Percentiles rank a stretch among this genome's conserved stretches.
These are phyloP conservation scores for Trachelipus rathkii DNA, from an alignment of 1,140 invertebrate species.

Conservation along the genomic window DNA sequence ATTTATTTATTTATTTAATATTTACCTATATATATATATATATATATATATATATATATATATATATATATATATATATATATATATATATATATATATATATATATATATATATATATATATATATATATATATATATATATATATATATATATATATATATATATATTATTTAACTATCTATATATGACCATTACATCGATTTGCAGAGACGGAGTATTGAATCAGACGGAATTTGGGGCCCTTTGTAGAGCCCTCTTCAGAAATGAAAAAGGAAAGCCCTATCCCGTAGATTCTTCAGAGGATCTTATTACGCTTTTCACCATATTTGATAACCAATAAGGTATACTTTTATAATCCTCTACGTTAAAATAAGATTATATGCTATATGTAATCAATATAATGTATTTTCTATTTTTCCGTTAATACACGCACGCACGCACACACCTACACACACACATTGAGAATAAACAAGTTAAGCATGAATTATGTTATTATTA, in stretches of 20 bases:
- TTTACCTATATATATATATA: too few relatives aligned
- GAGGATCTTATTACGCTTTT: slow-evolving; percentile 71
- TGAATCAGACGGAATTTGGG: slow-evolving; percentile 72
- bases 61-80: slow-evolving; percentile 1
- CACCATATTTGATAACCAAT: slow-evolving; percentile 71
- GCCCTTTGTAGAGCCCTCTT: slow-evolving; percentile 77
- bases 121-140: background rate
- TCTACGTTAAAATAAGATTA: too few relatives aligned
- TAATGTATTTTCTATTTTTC: too few relatives aligned
- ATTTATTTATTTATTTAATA: too few relatives aligned
- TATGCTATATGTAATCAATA: too few relatives aligned
- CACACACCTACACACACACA: too few relatives aligned
- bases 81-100: slow-evolving; percentile 17
- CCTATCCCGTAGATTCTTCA: slow-evolving; percentile 71
- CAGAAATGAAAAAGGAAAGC: slow-evolving; percentile 75
- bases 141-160: background rate
- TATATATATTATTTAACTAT: background rate
- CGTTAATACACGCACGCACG: too few relatives aligned
- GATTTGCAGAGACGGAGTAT: slow-evolving; percentile 65
- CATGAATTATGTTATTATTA: too few relatives aligned
- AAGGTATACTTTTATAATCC: slow-evolving; percentile 48
- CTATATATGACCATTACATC: background rate
- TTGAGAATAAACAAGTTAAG: too few relatives aligned
- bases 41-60: too few relatives aligned
- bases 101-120: background rate